Conservation (phyloP, 2,113 vertebrate species). For the Notiomystis cincta region DNA sequence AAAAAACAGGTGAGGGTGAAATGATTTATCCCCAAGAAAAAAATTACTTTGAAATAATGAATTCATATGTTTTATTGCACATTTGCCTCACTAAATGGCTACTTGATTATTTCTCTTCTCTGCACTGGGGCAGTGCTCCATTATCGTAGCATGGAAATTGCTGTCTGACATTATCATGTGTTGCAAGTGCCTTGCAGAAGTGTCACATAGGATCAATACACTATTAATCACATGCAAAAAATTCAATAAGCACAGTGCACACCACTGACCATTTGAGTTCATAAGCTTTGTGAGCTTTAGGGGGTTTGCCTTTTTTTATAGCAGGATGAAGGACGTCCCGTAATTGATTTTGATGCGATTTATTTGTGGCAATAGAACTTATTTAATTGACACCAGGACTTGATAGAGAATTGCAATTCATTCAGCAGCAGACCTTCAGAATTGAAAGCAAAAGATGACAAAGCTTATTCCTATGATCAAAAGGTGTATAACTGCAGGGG, state of each 20-base stretch:
- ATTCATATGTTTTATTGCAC: not conserved
- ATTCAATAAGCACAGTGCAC: not conserved
- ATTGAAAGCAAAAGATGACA: not conserved
- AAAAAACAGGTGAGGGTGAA: not conserved
- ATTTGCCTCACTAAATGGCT: not conserved
- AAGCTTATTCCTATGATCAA: not conserved
- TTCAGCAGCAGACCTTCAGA: not conserved
- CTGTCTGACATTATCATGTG: not conserved
- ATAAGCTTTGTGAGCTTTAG: not conserved
- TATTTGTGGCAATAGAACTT: not conserved
- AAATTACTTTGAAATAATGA: not conserved
- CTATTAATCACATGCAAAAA: constrained; percentile 19
- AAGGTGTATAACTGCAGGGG: not conserved
- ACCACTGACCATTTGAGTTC: not conserved
- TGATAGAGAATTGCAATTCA: not conserved
- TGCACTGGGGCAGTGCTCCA: not conserved
- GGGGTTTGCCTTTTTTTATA: not conserved
- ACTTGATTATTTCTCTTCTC: not conserved
- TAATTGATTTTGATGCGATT: not conserved
- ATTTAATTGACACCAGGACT: not conserved
- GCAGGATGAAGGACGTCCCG: not conserved
- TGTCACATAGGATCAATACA: not conserved
- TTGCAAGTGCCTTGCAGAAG: not conserved
- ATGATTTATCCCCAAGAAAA: not conserved
- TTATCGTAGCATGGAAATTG: not conserved